Evolutionary conservation across 37 sponge, comb jelly and placozoan genomes (phyloP), one percentile per base, ranked within the genome.

Genomic region (Halisarca cf. caerulea): DNA sequence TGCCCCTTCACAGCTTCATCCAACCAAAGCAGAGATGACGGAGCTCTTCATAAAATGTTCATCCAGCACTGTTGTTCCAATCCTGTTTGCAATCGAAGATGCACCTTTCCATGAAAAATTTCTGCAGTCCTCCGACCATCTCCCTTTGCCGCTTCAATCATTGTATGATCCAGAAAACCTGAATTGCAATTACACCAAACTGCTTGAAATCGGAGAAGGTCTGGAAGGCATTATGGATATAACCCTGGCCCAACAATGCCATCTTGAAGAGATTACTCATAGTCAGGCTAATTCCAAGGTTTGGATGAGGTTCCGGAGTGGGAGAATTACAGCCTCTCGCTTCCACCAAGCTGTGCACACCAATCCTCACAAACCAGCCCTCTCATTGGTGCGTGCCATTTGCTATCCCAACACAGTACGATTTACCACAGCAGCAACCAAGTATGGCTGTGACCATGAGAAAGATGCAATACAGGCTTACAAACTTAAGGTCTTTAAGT

Each of bases 381-480:
- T 84, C 2, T 84, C 84, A 18, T 54, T 84, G 74, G 7, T 84
- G 8, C n/a, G 84, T 41, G 66, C 44, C 17, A 45, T 84, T 1
- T 84, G 84, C 23, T 84, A 72, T 32, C 75, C 84, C 6, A 33
- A 84, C 3, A 24, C 33, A 0, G 34, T 47, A 30, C 42, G 60
- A 24, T 71, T 84, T 37, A 54, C 57, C 27, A 59, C 58, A 64
- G 32, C 84, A 24, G 84, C 84, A 34, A 66, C 68, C 23, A 66
- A 66, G 23, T 66, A 66, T 66, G 84, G 84, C 1, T 84, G 84
- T 71, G 58, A 71, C 11, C 77, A 85, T 85, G 85, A 85, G 59
- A 54, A 35, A 35, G 78, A 85, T 17, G 78, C 85, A 23, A 74
- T 59, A 71, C 62, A 75, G n/a, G 62, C 71, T 3, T 85, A 85